phyloP scores from a whole-genome alignment of 1,140 invertebrate genomes.

The Bombus affinis region DNA sequence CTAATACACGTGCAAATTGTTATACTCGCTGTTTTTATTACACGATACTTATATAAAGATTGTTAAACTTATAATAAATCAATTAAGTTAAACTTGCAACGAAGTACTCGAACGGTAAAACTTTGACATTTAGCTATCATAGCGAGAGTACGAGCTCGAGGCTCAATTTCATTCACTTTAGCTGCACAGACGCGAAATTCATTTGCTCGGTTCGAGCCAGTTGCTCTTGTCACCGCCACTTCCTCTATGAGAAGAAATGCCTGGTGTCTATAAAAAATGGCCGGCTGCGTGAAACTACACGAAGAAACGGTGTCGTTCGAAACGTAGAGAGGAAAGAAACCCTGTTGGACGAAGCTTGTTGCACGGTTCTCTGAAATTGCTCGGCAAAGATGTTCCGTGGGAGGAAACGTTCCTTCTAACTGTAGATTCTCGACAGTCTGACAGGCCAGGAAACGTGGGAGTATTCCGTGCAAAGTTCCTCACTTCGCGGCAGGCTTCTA shows the following conservation, averaged over 20 bases:
- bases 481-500: not conserved
- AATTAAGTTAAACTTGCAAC: not conserved
- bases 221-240: conserved; percentile 4
- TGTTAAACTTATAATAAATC: no score
- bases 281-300: not conserved
- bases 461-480: not conserved
- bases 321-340: not conserved
- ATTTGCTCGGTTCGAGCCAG: not conserved
- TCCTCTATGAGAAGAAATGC: conserved; percentile 28
- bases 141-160: not conserved
- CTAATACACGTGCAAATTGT: no score
- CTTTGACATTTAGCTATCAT: no score
- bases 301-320: not conserved
- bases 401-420: not conserved
- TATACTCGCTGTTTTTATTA: no score
- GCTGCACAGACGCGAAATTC: conserved; percentile 30
- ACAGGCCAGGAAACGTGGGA: not conserved
- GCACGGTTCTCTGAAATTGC: conserved; percentile 15
- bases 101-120: not conserved
- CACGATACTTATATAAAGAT: no score
- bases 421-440: not conserved
- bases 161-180: conserved; percentile 33
- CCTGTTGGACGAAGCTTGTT: not conserved
- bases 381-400: not conserved
- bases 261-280: conserved; percentile 9